phyloP scores from a whole-genome alignment of 2,888 invertebrate genomes.

The Hoplodrina ambigua region DNA sequence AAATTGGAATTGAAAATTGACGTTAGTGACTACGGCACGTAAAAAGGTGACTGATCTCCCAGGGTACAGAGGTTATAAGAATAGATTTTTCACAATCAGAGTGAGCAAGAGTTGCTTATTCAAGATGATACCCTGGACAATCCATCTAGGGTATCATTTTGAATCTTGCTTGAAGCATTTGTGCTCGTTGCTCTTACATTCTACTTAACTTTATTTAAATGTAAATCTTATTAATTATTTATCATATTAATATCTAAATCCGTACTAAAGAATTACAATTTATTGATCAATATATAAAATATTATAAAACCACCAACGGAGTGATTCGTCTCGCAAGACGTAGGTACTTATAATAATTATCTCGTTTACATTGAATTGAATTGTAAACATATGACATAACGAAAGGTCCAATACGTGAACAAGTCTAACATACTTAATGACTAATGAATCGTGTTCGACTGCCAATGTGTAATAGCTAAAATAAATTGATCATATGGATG shows the following conservation, averaged over 20 bases:
- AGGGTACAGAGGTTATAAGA: not conserved
- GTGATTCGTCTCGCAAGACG: not conserved
- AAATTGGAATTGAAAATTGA: slow-evolving; percentile 56
- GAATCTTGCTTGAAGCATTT: no score
- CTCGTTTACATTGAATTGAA: slow-evolving; percentile 75
- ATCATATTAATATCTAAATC: no score
- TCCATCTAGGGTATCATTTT: not conserved
- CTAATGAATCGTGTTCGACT: slow-evolving; percentile 64
- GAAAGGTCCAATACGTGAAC: slow-evolving; percentile 70
- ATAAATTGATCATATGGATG: slow-evolving; percentile 29
- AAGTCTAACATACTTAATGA: slow-evolving; percentile 71
- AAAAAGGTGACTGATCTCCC: no score
- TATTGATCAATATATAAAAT: slow-evolving; percentile 4
- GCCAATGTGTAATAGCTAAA: slow-evolving; percentile 30
- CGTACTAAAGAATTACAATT: no score
- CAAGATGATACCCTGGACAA: no score
- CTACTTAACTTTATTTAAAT: no score
- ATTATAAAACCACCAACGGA: not conserved
- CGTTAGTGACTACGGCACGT: not conserved
- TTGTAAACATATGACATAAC: slow-evolving; percentile 62
- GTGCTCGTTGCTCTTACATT: no score
- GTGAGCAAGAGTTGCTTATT: not conserved
- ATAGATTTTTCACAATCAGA: not conserved
- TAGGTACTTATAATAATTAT: slow-evolving; percentile 63
- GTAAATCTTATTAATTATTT: no score